Base-by-base conservation (phyloP, 2,797 vertebrate species). In the Alauda arvensis region DNA sequence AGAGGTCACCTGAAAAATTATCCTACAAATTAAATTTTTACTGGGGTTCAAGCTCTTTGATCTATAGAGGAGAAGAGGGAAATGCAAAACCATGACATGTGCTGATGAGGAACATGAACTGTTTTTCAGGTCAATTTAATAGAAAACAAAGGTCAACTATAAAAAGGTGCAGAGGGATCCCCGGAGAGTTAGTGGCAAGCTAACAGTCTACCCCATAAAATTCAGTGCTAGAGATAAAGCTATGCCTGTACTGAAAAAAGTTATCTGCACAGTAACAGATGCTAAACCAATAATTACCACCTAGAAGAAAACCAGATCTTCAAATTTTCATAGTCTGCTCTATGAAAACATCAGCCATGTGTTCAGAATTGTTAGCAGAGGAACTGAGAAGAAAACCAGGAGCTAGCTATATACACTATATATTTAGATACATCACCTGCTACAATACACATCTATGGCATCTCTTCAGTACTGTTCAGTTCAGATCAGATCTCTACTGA, bases 71-170 rank as follows among this genome's bases (percentile, higher is more conserved):
- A 72, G 20, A 71, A 80, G 25, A 62, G 19, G 23, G 12, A 84
- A 91, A 89, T 49, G 57, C 23, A 75, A 94, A 89, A 33, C 24
- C 29, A 52, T 3, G 1, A 34, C 25, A 82, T 61, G 57, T 91
- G 46, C 42, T 65, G 51, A 8, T 70, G 53, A 70, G 33, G 51
- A 91, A 85, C 37, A 62, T 16, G 5, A 90, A 56, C 39, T 31
- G 24, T 17, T 87, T 90, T 89, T 76, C 65, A 88, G 21, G 67
- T 67, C 68, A 79, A 82, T 88, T 51, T 66, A 89, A 86, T 70
- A 74, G 37, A 63, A 86, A 83, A 62, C 21, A 57, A 86, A 87
- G 34, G 43, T 77, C 70, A 84, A 43, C 33, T 74, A 46, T 19
- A 66, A 88, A 92, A 68, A 83, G 34, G 29, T 62, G 66, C 24